Percentiles rank a stretch among this genome's conserved stretches.
Conservation (phyloP, 2,888 invertebrate species). For the Beris morrisii region DNA sequence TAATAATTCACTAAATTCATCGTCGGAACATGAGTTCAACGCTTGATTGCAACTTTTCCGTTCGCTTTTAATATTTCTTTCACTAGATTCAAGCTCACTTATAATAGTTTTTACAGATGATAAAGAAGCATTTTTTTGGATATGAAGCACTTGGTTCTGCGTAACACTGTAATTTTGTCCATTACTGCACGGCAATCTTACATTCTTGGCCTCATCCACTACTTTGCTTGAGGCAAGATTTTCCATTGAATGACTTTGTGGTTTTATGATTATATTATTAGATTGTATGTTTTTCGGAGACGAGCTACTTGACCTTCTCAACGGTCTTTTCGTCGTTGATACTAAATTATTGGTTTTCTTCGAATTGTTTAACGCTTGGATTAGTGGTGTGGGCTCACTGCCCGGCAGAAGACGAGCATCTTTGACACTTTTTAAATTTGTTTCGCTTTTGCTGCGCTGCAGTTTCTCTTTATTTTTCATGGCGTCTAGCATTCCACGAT, state of each 20-base stretch:
- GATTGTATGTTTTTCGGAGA: conserved; percentile 50
- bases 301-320: conserved; percentile 53
- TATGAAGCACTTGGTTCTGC: conserved; percentile 84
- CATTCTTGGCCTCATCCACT: conserved; percentile 69
- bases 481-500: conserved; percentile 93
- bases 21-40: conserved; percentile 12
- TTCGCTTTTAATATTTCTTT: conserved; percentile 48
- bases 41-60: conserved; percentile 18
- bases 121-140: conserved; percentile 63
- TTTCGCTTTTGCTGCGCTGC: conserved; percentile 91
- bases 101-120: conserved; percentile 58
- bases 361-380: conserved; percentile 59
- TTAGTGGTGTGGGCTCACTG: conserved; percentile 65
- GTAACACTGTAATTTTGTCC: conserved; percentile 88
- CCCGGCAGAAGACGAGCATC: conserved; percentile 62
- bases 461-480: conserved; percentile 93
- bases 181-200: conserved; percentile 82
- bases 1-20: conserved; percentile 12
- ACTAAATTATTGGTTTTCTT: conserved; percentile 43
- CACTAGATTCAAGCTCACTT: conserved; percentile 68
- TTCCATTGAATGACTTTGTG: conserved; percentile 56
- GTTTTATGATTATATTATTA: conserved; percentile 52
- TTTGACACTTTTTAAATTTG: conserved; percentile 74
- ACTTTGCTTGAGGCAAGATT: conserved; percentile 51
- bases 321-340: conserved; percentile 22